Evolutionary conservation across 1,140 invertebrate species (phyloP).

Genomic region (Dendrolimus kikuchii): DNA sequence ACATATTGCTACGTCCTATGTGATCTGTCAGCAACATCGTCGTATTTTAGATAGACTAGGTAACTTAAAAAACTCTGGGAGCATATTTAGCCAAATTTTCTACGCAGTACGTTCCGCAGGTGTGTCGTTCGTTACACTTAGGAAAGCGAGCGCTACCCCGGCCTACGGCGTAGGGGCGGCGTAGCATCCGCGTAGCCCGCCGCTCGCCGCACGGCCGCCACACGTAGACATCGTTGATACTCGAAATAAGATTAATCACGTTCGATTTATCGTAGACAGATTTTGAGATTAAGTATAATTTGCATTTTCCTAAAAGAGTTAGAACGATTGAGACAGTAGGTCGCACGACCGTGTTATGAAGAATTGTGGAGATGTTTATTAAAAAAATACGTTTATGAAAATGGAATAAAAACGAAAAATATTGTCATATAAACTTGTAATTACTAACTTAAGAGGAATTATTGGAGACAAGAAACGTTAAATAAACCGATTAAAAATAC

Average conservation of each 20-base stretch:
- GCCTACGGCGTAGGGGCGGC: slow-evolving; percentile 12
- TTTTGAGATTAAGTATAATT: slow-evolving; percentile 68
- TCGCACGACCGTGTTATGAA: slow-evolving; percentile 67
- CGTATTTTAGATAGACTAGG: too few species aligned
- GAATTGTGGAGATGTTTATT: slow-evolving; percentile 70
- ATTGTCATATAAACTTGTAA: slow-evolving; percentile 71
- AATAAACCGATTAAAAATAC: slow-evolving; percentile 69
- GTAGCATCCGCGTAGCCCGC: slow-evolving; percentile 13
- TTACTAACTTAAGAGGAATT: slow-evolving; percentile 70
- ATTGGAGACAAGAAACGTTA: slow-evolving; percentile 69
- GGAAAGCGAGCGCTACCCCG: slow-evolving; percentile 2
- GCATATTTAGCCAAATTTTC: too few species aligned
- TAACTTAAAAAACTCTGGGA: too few species aligned
- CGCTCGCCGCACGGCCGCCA: slow-evolving; percentile 18
- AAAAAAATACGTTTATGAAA: slow-evolving; percentile 70
- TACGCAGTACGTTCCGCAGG: too few species aligned
- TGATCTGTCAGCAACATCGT: too few species aligned
- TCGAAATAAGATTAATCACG: slow-evolving; percentile 65
- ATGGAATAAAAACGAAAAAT: slow-evolving; percentile 69
- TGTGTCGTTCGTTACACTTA: too few species aligned
- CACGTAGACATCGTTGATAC: slow-evolving; percentile 52
- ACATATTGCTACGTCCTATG: too few species aligned
- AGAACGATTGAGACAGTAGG: slow-evolving; percentile 69
- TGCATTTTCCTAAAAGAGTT: slow-evolving; percentile 68
- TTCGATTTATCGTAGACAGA: slow-evolving; percentile 66